Evolutionary conservation across 2,888 invertebrate genomes (phyloP).

Genomic region (Argyresthia goedartella): DNA sequence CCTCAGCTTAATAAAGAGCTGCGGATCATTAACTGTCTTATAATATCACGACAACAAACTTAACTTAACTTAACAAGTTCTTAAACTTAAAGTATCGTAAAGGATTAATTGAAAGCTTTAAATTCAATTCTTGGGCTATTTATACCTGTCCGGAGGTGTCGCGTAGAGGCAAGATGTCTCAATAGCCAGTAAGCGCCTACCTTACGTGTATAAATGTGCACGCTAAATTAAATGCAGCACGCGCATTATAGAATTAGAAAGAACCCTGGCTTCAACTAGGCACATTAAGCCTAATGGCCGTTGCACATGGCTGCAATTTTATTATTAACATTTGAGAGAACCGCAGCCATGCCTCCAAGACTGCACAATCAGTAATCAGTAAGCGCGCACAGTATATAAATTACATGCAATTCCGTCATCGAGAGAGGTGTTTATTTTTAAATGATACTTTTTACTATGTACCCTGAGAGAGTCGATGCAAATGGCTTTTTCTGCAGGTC

Average conservation of each 20-base stretch:
- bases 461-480: no score
- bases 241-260: constrained; percentile 38
- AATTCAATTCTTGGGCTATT: constrained; percentile 13
- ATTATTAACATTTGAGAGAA: constrained; percentile 50
- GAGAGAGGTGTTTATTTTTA: constrained; percentile 3
- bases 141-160: constrained; percentile 20
- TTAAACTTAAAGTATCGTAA: constrained; percentile 6
- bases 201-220: constrained; percentile 21
- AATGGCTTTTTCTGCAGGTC: no score
- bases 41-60: no score
- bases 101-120: constrained; percentile 12
- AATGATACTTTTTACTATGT: background rate
- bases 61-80: no score
- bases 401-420: constrained; percentile 5
- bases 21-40: no score
- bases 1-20: no score
- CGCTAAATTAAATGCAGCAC: constrained; percentile 37
- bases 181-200: constrained; percentile 23
- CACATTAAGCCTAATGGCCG: constrained; percentile 33
- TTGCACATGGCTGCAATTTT: constrained; percentile 43
- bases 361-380: constrained; percentile 39
- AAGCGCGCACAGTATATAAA: constrained; percentile 23
- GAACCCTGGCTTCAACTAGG: constrained; percentile 29
- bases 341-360: constrained; percentile 22
- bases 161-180: constrained; percentile 39